These are phyloP conservation scores for Mustela erminea DNA, from an alignment of 2,797 vertebrate species.

Conservation along the genomic window DNA sequence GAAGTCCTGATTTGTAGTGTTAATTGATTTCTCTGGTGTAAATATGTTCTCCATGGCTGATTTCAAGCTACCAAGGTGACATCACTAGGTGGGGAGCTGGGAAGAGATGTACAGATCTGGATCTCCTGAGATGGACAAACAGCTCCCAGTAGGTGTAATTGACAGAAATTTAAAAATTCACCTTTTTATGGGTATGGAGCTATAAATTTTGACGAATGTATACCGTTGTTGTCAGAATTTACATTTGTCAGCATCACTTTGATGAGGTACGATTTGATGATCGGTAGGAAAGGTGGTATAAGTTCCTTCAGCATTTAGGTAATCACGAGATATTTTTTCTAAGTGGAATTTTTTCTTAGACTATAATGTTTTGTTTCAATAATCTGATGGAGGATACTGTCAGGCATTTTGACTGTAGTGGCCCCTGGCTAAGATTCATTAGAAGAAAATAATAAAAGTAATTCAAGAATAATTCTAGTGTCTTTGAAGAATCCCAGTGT, in stretches of 20 bases:
- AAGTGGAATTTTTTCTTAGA: slow-evolving; percentile 19
- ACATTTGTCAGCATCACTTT: neutral
- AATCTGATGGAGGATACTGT: neutral
- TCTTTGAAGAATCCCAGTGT: neutral
- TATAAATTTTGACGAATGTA: neutral
- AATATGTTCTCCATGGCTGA: neutral
- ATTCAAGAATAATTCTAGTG: slow-evolving; percentile 2
- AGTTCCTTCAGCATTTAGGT: neutral
- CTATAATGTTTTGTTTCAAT: neutral
- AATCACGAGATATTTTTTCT: neutral
- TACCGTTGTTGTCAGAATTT: neutral
- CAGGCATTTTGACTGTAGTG: neutral
- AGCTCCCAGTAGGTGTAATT: neutral
- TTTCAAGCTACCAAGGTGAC: neutral
- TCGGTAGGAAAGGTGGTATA: neutral
- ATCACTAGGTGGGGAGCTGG: neutral
- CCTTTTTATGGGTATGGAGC: neutral
- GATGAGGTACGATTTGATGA: neutral
- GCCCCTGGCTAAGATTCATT: neutral
- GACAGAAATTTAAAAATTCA: neutral
- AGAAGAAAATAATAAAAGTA: neutral
- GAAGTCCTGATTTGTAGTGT: neutral
- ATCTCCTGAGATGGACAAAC: too few relatives aligned
- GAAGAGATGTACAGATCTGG: neutral
- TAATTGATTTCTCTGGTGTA: neutral